Evolutionary conservation across 2,888 invertebrate genomes (phyloP), one percentile per base, ranked within the genome.

Genomic region (Apoderus coryli): DNA sequence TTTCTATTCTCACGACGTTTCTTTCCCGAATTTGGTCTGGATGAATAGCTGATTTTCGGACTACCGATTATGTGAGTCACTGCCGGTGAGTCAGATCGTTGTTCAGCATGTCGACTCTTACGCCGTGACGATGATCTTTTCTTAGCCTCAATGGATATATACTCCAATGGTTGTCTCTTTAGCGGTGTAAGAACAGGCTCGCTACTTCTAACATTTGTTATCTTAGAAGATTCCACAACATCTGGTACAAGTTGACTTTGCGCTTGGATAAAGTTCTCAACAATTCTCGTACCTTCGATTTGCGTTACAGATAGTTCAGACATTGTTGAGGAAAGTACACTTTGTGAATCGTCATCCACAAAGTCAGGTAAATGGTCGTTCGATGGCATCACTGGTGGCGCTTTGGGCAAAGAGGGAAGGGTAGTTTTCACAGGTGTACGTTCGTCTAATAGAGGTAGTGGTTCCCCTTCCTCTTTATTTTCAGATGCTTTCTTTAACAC

Each of bases 401-500:
- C 74, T 49, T 70, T 70, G 11, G 67, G 29, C 9, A 12, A 10
- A 4, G 4, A 9, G 2, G 25, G 28, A 9, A 25, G 12, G 2
- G 24, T 9, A 9, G 19, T 25, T 27, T 46, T 44, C 3, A 57
- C 54, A 1, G 59, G 56, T 10, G 64, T 60, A 12, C 65, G 61
- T 46, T 77, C 76, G 45, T 81, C 79, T 26, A 79, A 56, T 2
- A 77, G 54, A 1, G 81, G 80, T 16, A 78, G 58, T 43, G 74
- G 74, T 43, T 81, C 81, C 13, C 77, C 78, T 39, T 80, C 79
- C 36, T 80, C 79, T 52, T 81, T 82, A 37, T 78, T 80, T 44
- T 78, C 80, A 2, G 82, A 82, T 0, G 84, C 82, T 44, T 82
- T 76, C 52, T 84, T 84, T 10, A 86, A 59, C 5, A 82, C 79